phyloP scores from a whole-genome alignment of 2,888 invertebrate species.

The Scaptomyza parva region DNA sequence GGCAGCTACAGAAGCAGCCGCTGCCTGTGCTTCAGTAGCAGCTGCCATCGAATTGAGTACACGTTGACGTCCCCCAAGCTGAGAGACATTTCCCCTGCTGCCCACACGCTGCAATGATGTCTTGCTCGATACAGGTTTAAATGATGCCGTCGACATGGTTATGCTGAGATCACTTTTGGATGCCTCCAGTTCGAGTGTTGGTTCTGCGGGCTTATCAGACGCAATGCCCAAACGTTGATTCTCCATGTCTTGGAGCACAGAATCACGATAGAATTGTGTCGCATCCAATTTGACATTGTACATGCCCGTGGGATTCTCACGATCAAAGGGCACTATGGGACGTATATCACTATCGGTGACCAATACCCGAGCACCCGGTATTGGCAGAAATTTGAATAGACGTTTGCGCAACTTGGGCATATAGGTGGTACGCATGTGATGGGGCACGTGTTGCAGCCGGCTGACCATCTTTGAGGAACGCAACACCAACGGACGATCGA shows the following conservation, averaged over 20 bases:
- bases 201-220: fast-evolving
- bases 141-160: background rate
- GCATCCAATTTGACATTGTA: constrained; percentile 55
- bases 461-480: constrained; percentile 45
- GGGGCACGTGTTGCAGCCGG: constrained; percentile 63
- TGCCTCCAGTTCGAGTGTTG: fast-evolving
- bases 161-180: background rate
- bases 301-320: constrained; percentile 56
- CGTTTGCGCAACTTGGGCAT: constrained; percentile 73
- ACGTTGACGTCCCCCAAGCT: too few relatives aligned
- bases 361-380: constrained; percentile 76
- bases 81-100: background rate
- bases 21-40: constrained; percentile 7
- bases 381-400: constrained; percentile 78
- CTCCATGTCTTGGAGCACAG: constrained; percentile 42
- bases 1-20: constrained; percentile 1
- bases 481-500: constrained; percentile 63
- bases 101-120: background rate
- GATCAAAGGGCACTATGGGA: constrained; percentile 56
- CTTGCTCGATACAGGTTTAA: constrained; percentile 4
- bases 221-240: background rate
- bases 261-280: constrained; percentile 45
- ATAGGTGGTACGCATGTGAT: constrained; percentile 61
- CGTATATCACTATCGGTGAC: constrained; percentile 72
- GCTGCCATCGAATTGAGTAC: constrained; percentile 3